These are phyloP conservation scores for Resseliella maxima DNA, from an alignment of 2,888 invertebrate species.

Conservation along the genomic window DNA sequence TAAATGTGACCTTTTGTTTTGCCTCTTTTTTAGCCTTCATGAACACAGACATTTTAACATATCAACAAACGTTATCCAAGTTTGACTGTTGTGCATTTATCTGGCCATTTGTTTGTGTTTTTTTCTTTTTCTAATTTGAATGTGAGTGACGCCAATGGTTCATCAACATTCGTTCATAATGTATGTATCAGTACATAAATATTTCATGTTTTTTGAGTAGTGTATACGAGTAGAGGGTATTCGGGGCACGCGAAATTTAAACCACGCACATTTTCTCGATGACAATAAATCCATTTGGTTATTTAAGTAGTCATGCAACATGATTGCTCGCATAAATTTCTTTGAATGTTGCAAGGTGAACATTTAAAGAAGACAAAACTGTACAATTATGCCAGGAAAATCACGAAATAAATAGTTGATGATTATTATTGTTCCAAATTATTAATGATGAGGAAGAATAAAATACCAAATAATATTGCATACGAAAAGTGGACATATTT, in stretches of 20 bases:
- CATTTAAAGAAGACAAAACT: too few relatives aligned
- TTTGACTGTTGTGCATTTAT: conserved; percentile 45
- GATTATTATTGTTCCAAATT: neutral
- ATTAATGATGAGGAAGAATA: neutral
- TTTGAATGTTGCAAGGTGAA: too few relatives aligned
- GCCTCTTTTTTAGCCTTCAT: conserved; percentile 37
- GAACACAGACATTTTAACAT: neutral
- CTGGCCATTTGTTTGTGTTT: neutral
- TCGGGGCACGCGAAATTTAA: neutral
- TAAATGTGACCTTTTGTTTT: conserved; percentile 51
- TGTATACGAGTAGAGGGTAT: neutral
- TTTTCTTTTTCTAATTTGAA: neutral
- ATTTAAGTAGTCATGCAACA: neutral
- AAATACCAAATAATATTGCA: neutral
- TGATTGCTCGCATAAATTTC: too few relatives aligned
- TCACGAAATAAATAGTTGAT: neutral
- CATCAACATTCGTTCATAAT: conserved; percentile 18
- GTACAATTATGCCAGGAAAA: neutral
- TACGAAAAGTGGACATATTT: neutral
- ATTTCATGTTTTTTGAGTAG: conserved; percentile 24
- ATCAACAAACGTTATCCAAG: neutral
- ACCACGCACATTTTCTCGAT: neutral
- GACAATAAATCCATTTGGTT: neutral
- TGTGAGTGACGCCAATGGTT: conserved; percentile 39
- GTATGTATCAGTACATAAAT: conserved; percentile 12